A percentile compares a stretch with the other conserved stretches of the same genome.
Evolutionary conservation across 2,888 invertebrate species (phyloP).

Genomic region (Apodemia zela): DNA sequence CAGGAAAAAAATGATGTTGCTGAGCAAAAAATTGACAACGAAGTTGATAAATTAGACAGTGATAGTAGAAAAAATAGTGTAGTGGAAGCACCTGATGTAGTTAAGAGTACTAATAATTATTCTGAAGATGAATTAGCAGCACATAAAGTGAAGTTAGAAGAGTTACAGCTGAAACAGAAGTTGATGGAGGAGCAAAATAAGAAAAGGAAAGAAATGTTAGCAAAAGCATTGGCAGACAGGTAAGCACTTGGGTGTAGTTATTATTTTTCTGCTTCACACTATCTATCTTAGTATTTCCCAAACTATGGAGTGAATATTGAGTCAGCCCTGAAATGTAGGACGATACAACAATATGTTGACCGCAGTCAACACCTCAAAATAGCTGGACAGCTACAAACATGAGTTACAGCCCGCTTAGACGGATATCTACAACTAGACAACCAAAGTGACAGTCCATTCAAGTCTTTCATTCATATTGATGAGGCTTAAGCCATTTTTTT

Average conservation of each 20-base stretch:
- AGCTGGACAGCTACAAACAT: too few relatives aligned
- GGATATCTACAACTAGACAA: too few relatives aligned
- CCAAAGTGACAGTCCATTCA: too few relatives aligned
- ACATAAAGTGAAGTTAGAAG: slow-evolving; percentile 81
- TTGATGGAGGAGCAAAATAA: slow-evolving; percentile 90
- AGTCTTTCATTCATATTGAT: too few relatives aligned
- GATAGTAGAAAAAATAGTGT: slow-evolving; percentile 39
- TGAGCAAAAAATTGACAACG: slow-evolving; percentile 21
- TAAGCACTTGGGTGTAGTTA: slow-evolving; percentile 41
- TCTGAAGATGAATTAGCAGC: slow-evolving; percentile 56
- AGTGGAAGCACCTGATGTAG: slow-evolving; percentile 51
- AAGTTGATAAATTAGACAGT: slow-evolving; percentile 24
- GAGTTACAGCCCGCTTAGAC: too few relatives aligned
- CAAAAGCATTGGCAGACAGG: slow-evolving; percentile 87
- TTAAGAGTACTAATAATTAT: slow-evolving; percentile 55
- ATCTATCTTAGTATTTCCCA: too few relatives aligned
- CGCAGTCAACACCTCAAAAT: too few relatives aligned
- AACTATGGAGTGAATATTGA: too few relatives aligned
- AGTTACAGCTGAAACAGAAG: slow-evolving; percentile 86
- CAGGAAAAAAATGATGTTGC: slow-evolving; percentile 35
- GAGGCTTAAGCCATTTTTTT: too few relatives aligned
- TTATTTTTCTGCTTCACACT: too few relatives aligned
- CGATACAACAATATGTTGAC: too few relatives aligned
- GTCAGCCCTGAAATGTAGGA: too few relatives aligned
- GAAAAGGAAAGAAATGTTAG: slow-evolving; percentile 85